phyloP scores from a whole-genome alignment of 2,113 vertebrate genomes.

The Myrmecobius fasciatus region DNA sequence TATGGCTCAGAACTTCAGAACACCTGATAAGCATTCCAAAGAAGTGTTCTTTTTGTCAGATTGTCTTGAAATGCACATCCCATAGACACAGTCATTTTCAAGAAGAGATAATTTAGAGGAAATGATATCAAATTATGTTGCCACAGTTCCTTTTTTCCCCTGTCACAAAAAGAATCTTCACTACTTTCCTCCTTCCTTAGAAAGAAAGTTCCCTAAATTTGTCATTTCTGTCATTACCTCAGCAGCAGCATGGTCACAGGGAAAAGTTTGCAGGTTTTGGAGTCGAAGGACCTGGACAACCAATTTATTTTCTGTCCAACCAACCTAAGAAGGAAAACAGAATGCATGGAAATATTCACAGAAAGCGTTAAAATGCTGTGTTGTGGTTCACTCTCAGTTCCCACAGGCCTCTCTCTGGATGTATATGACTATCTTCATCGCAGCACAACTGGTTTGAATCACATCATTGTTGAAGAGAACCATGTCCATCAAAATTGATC shows the following conservation, averaged over 20 bases:
- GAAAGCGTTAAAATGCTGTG: too few relatives aligned
- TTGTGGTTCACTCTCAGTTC: too few relatives aligned
- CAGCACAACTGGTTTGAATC: too few relatives aligned
- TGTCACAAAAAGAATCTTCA: not conserved
- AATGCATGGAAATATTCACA: too few relatives aligned
- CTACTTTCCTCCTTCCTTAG: not conserved
- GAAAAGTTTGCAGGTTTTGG: not conserved
- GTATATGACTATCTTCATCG: too few relatives aligned
- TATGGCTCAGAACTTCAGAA: not conserved
- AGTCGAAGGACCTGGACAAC: not conserved
- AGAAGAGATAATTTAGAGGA: constrained; percentile 6
- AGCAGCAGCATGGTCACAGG: not conserved
- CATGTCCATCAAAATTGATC: too few relatives aligned
- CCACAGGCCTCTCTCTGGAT: too few relatives aligned
- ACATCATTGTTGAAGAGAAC: too few relatives aligned
- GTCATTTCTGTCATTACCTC: not conserved
- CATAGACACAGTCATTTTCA: not conserved
- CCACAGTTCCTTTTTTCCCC: not conserved
- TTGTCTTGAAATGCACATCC: not conserved
- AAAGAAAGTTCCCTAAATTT: not conserved
- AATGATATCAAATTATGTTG: constrained; percentile 3
- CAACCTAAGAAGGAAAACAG: too few relatives aligned
- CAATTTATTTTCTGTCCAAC: not conserved
- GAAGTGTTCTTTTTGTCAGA: not conserved
- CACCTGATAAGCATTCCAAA: not conserved